Base-by-base conservation (phyloP, 1,140 invertebrate genomes). In the Drosophila willistoni region DNA sequence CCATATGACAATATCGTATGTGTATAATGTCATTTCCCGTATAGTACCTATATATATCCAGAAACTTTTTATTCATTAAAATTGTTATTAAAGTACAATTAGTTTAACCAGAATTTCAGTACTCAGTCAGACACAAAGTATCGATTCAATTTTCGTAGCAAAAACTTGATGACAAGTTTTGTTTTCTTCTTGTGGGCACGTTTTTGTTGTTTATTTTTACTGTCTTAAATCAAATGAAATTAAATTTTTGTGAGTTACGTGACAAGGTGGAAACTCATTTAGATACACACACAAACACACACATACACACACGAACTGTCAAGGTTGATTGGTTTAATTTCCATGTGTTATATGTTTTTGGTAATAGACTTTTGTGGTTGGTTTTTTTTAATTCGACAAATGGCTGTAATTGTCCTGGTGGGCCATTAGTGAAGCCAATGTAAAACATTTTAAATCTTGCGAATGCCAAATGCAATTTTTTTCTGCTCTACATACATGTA, bases 371-470 rank as follows among this genome's bases (percentile, higher is more conserved):
- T 36, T 57, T 42, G 34, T 68, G 47, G 61, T 71, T 29, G 29
- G 29, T 29, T 29, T 29, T 71, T 47, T 56, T 77, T 63, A 51
- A 51, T 51, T 51, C 44, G 44, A 51, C 44, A 61, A 73, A 64
- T 36, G 42, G 17, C n/a, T 66, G 47, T 65, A 77, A 77, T 70
- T 82, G 67, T 33, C 51, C 71, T 68, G 51, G 67, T 57, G 63
- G 44, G 54, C 75, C 75, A 82, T 82, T 82, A 82, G 80, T 73
- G 71, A 13, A 41, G 59, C 36, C 57, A 69, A 75, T 69, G 71
- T 68, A 75, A 82, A 79, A 62, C 62, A 68, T 75, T 81, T 82
- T 71, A 78, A 81, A 71, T 75, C 64, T 75, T 68, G 29, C 51
- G 54, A 59, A 44, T 68, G 56, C 19, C 56, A 51, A 72, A 68